These are phyloP conservation scores for Tolmerus cingulatus DNA, from an alignment of 2,888 invertebrate genomes.

Conservation along the genomic window DNA sequence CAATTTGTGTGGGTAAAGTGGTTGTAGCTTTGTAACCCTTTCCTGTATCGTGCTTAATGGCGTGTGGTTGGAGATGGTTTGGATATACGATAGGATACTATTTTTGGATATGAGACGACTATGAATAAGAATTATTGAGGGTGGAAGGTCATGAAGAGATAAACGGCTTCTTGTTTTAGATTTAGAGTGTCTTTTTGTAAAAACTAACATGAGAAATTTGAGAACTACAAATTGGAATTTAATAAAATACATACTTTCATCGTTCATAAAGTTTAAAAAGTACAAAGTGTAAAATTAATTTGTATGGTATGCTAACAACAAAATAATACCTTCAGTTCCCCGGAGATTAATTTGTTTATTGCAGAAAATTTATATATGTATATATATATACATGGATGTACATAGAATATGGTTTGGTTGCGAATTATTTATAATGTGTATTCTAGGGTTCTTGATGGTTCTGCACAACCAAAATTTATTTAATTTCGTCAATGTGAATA, in stretches of 20 bases:
- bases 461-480: too few species aligned
- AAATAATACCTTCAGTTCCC: too few species aligned
- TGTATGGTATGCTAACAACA: too few species aligned
- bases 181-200: background rate
- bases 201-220: background rate
- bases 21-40: slow-evolving; percentile 27
- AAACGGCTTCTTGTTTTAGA: background rate
- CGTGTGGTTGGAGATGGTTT: slow-evolving; percentile 30
- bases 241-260: background rate
- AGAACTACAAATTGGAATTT: background rate
- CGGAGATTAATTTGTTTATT: too few species aligned
- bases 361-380: too few species aligned
- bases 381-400: too few species aligned
- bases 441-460: too few species aligned
- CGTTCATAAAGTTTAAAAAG: too few species aligned
- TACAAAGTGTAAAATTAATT: too few species aligned
- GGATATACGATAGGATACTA: slow-evolving; percentile 10
- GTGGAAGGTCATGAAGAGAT: background rate
- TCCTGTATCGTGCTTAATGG: slow-evolving; percentile 23
- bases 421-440: too few species aligned
- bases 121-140: slow-evolving; percentile 13
- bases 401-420: too few species aligned
- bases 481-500: too few species aligned
- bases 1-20: slow-evolving; percentile 34
- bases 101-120: background rate